Conservation (phyloP, 1,140 invertebrate genomes). For the Tachypleus tridentatus region DNA sequence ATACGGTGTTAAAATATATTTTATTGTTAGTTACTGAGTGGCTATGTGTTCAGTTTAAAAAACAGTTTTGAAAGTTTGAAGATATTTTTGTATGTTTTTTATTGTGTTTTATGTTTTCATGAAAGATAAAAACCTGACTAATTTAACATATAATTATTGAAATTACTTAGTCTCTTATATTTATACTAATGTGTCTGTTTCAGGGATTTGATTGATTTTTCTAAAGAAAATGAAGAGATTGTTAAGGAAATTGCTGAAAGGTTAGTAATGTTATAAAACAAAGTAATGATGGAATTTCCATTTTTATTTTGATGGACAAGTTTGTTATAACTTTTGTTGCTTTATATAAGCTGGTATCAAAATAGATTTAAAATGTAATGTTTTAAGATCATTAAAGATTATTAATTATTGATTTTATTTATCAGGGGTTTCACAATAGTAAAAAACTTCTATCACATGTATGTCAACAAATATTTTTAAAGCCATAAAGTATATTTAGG, state of each 20-base stretch:
- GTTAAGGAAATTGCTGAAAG: slow-evolving; percentile 65
- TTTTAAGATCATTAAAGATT: background rate
- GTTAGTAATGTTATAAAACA: slow-evolving; percentile 20
- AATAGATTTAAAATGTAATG: background rate
- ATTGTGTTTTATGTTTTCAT: slow-evolving; percentile 9
- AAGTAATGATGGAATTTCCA: background rate
- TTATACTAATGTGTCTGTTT: slow-evolving; percentile 27
- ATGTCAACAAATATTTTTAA: too few relatives aligned
- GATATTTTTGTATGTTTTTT: slow-evolving; percentile 8
- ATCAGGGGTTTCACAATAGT: background rate
- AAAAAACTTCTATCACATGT: background rate
- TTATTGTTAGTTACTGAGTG: background rate
- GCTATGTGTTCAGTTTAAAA: background rate
- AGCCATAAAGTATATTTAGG: too few relatives aligned
- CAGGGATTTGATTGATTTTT: slow-evolving; percentile 60
- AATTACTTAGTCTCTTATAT: background rate
- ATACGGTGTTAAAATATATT: too few relatives aligned
- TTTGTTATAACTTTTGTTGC: background rate
- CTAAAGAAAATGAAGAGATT: slow-evolving; percentile 57
- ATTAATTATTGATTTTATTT: slow-evolving; percentile 2
- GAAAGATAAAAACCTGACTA: background rate
- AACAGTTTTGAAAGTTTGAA: slow-evolving; percentile 6
- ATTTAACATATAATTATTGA: too few relatives aligned
- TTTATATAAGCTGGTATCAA: background rate
- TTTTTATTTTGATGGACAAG: background rate